A percentile compares a stretch with the other conserved stretches of the same genome.
phyloP scores from a whole-genome alignment of 2,888 invertebrate species.

The Byasa hedistus region DNA sequence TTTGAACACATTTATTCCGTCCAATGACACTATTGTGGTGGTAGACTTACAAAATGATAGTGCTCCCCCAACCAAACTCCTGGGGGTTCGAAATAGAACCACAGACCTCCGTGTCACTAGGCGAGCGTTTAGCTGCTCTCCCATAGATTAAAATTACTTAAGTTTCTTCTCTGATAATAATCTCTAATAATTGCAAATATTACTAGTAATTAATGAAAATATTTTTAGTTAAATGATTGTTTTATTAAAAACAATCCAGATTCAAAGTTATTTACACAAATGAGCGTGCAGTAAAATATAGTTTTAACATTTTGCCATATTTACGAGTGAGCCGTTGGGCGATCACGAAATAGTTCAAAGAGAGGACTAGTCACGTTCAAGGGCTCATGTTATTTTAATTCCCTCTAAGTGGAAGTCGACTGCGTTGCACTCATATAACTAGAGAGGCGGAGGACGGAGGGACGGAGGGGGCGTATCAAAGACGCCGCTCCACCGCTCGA shows the following conservation, averaged over 20 bases:
- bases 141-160: too few species aligned
- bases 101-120: too few species aligned
- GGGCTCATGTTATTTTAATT: constrained; percentile 59
- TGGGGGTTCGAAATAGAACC: too few species aligned
- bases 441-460: constrained; percentile 26
- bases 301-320: constrained; percentile 24
- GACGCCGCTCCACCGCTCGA: constrained; percentile 48
- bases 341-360: constrained; percentile 18
- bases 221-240: too few species aligned
- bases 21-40: too few species aligned
- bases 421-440: constrained; percentile 38
- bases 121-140: too few species aligned
- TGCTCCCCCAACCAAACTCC: too few species aligned
- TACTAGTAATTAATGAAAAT: too few species aligned
- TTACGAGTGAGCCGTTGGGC: constrained; percentile 11
- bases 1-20: too few species aligned
- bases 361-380: constrained; percentile 24
- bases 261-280: background rate
- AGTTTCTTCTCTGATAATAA: too few species aligned
- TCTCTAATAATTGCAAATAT: too few species aligned
- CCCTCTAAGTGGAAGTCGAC: constrained; percentile 52
- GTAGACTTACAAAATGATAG: too few species aligned
- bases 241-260: background rate
- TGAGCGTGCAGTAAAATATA: background rate
- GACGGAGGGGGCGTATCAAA: constrained; percentile 50